Evolutionary conservation across 2,888 invertebrate species (phyloP).

Genomic region (Meta bourneti): DNA sequence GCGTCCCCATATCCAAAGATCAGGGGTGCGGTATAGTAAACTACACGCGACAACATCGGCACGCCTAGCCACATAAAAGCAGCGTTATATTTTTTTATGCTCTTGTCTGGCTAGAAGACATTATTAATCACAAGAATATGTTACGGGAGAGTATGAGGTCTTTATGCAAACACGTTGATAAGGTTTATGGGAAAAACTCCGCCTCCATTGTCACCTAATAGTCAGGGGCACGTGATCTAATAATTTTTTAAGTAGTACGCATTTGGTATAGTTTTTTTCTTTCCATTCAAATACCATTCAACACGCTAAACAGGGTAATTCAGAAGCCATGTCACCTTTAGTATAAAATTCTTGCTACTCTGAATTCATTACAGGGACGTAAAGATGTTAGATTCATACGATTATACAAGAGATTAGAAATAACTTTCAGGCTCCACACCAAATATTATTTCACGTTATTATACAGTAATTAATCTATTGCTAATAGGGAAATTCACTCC

Average conservation of each 20-base stretch:
- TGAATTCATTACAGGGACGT: too few species aligned
- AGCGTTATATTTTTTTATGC: conserved; percentile 19
- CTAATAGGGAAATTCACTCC: too few species aligned
- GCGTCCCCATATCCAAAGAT: neutral
- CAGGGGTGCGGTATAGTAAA: conserved; percentile 7
- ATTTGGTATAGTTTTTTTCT: conserved; percentile 5
- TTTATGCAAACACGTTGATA: conserved; percentile 58
- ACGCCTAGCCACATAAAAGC: conserved; percentile 58
- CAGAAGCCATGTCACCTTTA: conserved; percentile 31
- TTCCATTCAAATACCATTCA: neutral
- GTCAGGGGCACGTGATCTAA: conserved; percentile 19
- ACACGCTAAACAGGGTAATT: conserved; percentile 1
- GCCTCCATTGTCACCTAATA: conserved; percentile 34
- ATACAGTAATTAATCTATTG: too few species aligned
- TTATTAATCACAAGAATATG: conserved; percentile 7
- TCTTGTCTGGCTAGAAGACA: neutral
- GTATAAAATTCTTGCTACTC: too few species aligned
- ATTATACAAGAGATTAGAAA: too few species aligned
- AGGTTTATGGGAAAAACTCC: conserved; percentile 42
- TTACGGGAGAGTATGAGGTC: conserved; percentile 7
- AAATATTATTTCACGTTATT: too few species aligned
- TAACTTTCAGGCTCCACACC: too few species aligned
- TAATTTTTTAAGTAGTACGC: conserved; percentile 24
- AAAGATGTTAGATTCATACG: too few species aligned
- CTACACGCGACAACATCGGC: conserved; percentile 32